Percentiles rank a stretch among this genome's conserved stretches.
Conservation (phyloP, 2,888 invertebrate species). For the Colostygia pectinataria region DNA sequence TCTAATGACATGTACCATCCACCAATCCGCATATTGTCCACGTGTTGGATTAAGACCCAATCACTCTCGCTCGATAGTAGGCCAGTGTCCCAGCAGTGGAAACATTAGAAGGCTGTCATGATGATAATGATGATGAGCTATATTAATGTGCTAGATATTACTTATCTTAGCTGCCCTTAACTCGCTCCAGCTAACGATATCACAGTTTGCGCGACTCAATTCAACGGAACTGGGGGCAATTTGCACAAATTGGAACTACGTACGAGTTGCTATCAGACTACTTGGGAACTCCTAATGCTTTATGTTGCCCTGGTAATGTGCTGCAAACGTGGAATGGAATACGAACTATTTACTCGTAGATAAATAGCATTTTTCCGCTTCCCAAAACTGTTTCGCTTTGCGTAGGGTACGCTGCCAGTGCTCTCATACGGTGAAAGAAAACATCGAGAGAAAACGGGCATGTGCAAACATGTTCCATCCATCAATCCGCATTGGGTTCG, state of each 20-base stretch:
- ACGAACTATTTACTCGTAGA: background rate
- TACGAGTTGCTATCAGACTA: constrained; percentile 51
- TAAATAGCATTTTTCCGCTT: too few species aligned
- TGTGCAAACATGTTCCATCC: too few species aligned
- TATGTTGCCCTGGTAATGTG: constrained; percentile 29
- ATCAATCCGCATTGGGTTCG: too few species aligned
- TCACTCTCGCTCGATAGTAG: too few species aligned
- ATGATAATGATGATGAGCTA: background rate
- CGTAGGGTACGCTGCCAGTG: constrained; percentile 1
- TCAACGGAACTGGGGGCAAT: constrained; percentile 58
- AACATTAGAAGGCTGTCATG: too few species aligned
- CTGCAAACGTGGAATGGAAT: background rate
- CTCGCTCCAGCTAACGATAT: constrained; percentile 57
- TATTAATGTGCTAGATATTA: constrained; percentile 1
- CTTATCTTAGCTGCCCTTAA: constrained; percentile 2
- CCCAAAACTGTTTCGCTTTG: constrained; percentile 10
- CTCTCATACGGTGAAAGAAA: too few species aligned
- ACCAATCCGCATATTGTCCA: too few species aligned
- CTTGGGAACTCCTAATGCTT: constrained; percentile 36
- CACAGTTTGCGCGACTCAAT: constrained; percentile 57
- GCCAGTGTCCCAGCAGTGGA: too few species aligned
- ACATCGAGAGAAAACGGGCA: too few species aligned
- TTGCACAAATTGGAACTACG: constrained; percentile 63
- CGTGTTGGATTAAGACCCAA: too few species aligned
- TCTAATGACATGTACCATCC: too few species aligned